Percentiles rank a stretch among this genome's conserved stretches.
These are phyloP conservation scores for Drosophila sordidula DNA, from an alignment of 2,888 invertebrate genomes.

Conservation along the genomic window DNA sequence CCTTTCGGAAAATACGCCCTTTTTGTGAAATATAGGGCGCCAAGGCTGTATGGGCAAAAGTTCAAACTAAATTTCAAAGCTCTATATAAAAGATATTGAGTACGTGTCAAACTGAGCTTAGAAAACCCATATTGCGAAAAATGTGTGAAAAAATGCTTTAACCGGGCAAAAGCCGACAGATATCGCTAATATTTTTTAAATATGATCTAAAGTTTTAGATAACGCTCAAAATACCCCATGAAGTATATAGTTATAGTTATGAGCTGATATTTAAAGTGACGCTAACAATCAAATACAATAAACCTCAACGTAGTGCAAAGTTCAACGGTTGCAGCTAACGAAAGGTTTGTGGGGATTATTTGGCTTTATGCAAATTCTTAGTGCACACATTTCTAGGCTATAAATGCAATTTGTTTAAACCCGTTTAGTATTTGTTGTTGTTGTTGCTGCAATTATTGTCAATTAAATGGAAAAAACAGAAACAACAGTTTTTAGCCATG, in stretches of 20 bases:
- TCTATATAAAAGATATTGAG: too few species aligned
- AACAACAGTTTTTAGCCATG: slow-evolving; percentile 51
- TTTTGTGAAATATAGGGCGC: too few species aligned
- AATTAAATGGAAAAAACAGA: slow-evolving; percentile 61
- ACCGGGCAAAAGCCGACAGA: too few species aligned
- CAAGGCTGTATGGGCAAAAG: too few species aligned
- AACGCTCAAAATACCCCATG: background rate
- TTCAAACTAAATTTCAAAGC: too few species aligned
- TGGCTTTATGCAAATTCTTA: slow-evolving; percentile 43
- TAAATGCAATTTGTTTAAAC: slow-evolving; percentile 57
- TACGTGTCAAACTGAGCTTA: too few species aligned
- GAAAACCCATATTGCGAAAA: too few species aligned
- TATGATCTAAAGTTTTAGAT: background rate
- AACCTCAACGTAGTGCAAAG: slow-evolving; percentile 6
- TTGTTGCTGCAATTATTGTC: slow-evolving; percentile 61
- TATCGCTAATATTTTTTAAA: background rate
- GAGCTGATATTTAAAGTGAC: slow-evolving; percentile 9
- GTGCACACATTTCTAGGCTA: slow-evolving; percentile 46
- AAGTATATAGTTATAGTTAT: background rate
- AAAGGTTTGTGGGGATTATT: slow-evolving; percentile 28
- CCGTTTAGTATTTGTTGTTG: slow-evolving; percentile 51
- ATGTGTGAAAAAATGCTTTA: too few species aligned
- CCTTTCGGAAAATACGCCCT: background rate
- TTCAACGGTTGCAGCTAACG: slow-evolving; percentile 12
- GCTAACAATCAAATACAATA: background rate